Base-by-base conservation (phyloP, 1,140 invertebrate species). In the Drosophila nasuta region DNA sequence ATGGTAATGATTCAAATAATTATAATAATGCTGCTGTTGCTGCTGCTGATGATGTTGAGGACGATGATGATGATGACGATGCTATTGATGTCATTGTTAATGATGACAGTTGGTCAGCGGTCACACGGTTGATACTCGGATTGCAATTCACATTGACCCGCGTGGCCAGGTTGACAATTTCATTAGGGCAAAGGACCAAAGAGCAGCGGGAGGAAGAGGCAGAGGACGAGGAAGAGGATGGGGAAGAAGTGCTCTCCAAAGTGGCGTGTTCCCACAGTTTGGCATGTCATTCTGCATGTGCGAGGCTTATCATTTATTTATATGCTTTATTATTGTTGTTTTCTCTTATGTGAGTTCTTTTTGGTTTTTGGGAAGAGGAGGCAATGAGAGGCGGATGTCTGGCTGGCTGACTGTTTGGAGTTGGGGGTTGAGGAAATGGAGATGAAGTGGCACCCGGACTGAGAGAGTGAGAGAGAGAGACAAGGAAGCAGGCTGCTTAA, bases 241-340 rank as follows among this genome's bases (percentile, higher is more conserved):
- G 5, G 33, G 35, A 3, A 38, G 35, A 10, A 30, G 13, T 20
- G 11, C 17, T 20, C 15, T n/a, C 2, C 33, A 35, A 25, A 1
- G 3, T 30, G 10, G 5, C 5, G 10, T n/a, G 30, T 17, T 1
- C 3, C 2, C 38, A 3, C 20, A n/a, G 11, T 46, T 56, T 56
- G 66, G 17, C 33, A 70, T 75, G 72, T 71, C 62, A 68, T 74
- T 70, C 45, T 86, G 65, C 72, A 79, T 79, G 75, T 79, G 72
- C 68, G 76, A 68, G 60, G 71, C 83, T 82, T 88, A 86, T 86
- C 68, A 86, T 86, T 86, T 88, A 86, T 86, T 88, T 79, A 86
- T 86, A 70, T 73, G 65, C 68, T 73, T 88, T 86, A 82, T 86
- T 86, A 82, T 88, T 87, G 74, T 78, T 81, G 78, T 80, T 62